Evolutionary conservation across 2,113 vertebrate genomes (phyloP).

Genomic region (Phyllostomus hastatus): DNA sequence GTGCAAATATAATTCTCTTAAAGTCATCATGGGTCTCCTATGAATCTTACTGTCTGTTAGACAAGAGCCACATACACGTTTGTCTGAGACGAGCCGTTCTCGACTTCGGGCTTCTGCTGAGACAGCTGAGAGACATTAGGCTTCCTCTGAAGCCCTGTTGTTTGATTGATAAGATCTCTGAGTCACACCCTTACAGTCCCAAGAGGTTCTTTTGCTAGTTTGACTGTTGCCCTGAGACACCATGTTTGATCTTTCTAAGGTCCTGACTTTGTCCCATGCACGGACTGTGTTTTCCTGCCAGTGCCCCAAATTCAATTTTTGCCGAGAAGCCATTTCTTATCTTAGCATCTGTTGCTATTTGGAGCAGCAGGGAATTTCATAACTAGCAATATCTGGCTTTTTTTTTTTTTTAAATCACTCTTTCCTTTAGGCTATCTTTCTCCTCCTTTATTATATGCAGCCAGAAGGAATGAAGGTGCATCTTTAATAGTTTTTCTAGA

Average conservation of each 20-base stretch:
- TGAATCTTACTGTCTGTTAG: neutral
- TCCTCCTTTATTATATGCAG: neutral
- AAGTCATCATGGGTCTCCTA: neutral
- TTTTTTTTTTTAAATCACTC: neutral
- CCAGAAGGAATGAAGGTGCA: neutral
- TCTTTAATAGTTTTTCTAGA: neutral
- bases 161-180: neutral
- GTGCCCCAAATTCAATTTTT: neutral
- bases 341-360: constrained; percentile 1
- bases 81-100: neutral
- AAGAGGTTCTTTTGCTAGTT: neutral
- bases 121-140: neutral
- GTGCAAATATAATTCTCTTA: neutral
- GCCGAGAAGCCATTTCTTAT: neutral
- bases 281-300: neutral
- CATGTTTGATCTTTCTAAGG: neutral
- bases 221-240: neutral
- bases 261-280: neutral
- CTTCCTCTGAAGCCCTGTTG: neutral
- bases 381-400: neutral
- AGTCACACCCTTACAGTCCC: neutral
- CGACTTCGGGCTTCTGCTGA: neutral
- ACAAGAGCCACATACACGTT: neutral
- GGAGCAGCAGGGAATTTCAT: neutral
- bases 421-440: neutral